These are phyloP conservation scores for Phataginus tricuspis DNA, from an alignment of 2,797 vertebrate species.

Conservation along the genomic window DNA sequence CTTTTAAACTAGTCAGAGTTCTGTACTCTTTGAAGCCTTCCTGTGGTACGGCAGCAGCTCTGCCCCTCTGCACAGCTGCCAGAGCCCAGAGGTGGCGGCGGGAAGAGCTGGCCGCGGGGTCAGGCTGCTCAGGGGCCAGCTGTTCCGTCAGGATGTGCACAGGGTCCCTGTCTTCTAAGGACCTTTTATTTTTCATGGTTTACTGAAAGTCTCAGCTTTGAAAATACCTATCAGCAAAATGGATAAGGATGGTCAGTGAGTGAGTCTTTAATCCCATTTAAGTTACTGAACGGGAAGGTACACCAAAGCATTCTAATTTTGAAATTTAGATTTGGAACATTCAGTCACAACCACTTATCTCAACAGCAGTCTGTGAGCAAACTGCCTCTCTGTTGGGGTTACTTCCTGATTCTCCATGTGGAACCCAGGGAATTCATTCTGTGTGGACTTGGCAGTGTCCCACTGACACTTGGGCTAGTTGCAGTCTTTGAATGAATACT, in stretches of 20 bases:
- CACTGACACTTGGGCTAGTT: neutral
- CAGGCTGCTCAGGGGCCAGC: neutral
- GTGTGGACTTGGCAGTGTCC: neutral
- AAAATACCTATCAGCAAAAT: neutral
- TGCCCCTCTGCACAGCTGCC: neutral
- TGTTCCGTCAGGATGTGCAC: fast-evolving
- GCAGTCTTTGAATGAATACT: neutral
- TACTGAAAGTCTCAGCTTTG: neutral
- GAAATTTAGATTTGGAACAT: neutral
- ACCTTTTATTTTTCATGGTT: neutral
- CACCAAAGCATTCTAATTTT: neutral
- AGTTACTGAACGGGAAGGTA: neutral
- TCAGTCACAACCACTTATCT: neutral
- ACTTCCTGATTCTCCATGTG: neutral
- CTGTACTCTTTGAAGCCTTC: neutral
- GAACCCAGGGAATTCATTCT: neutral
- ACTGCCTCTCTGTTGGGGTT: neutral
- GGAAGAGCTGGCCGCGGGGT: fast-evolving
- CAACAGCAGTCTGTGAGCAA: neutral
- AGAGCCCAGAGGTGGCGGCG: too few relatives aligned
- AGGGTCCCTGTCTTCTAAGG: neutral
- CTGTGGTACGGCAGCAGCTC: neutral
- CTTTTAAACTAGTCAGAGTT: neutral
- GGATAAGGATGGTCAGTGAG: neutral
- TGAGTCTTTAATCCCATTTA: neutral